Percentiles rank a stretch among this genome's conserved stretches.
Conservation (phyloP, 2,113 vertebrate species). For the Notothenia rossii region DNA sequence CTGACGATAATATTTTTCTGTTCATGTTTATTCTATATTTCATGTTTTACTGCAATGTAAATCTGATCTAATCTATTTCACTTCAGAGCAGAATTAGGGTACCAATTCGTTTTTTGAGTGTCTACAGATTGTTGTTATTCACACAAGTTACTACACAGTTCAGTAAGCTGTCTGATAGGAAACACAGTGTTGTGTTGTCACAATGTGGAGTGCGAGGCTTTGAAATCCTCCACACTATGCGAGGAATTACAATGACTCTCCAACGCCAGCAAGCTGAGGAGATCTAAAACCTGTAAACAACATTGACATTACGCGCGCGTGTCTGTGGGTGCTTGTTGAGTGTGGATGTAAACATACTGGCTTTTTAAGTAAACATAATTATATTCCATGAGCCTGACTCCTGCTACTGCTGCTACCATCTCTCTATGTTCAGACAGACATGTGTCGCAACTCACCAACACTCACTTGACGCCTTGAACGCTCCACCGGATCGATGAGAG, state of each 20-base stretch:
- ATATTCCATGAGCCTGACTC: neutral
- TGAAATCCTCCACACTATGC: neutral
- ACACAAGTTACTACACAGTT: too few relatives aligned
- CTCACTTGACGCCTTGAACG: conserved; percentile 11
- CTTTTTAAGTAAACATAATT: neutral
- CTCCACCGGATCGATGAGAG: neutral
- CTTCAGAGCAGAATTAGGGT: neutral
- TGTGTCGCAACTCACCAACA: neutral
- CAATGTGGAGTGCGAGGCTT: neutral
- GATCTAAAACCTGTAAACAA: neutral
- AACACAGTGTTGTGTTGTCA: too few relatives aligned
- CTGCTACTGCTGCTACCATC: neutral
- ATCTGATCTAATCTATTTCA: too few relatives aligned
- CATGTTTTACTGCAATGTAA: too few relatives aligned
- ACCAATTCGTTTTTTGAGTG: too few relatives aligned
- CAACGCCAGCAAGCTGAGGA: neutral
- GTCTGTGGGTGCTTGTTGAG: too few relatives aligned
- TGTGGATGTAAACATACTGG: neutral
- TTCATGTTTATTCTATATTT: too few relatives aligned
- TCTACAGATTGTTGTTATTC: too few relatives aligned
- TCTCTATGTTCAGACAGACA: neutral
- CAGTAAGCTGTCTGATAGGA: too few relatives aligned
- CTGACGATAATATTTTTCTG: too few relatives aligned
- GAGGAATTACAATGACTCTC: neutral
- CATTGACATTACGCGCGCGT: neutral